Conservation (phyloP, 2,113 vertebrate species). For the Clarias macrocephalus region DNA sequence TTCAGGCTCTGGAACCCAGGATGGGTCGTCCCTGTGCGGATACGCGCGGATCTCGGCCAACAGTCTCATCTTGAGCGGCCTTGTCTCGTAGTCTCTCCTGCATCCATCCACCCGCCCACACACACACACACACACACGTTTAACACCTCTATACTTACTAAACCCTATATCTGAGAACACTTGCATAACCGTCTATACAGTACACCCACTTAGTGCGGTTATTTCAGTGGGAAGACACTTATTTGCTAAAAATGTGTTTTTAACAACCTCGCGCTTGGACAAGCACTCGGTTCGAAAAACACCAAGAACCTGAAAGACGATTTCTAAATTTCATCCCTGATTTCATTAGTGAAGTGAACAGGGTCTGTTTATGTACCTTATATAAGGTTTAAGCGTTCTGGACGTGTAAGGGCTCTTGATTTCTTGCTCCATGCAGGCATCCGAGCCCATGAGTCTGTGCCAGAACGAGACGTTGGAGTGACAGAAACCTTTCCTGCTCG, state of each 20-base stretch:
- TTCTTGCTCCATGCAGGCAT: conserved; percentile 81
- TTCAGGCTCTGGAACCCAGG: conserved; percentile 80
- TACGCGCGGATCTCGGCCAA: conserved; percentile 84
- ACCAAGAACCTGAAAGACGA: background rate
- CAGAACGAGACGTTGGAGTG: conserved; percentile 82
- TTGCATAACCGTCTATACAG: conserved; percentile 9
- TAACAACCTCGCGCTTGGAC: background rate
- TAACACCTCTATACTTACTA: conserved; percentile 23
- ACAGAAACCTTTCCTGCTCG: conserved; percentile 73
- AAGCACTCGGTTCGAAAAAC: background rate
- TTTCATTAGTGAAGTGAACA: background rate
- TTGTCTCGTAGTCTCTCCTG: conserved; percentile 92
- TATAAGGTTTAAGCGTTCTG: conserved; percentile 90
- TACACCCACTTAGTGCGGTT: background rate
- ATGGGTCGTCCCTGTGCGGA: conserved; percentile 74
- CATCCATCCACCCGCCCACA: background rate
- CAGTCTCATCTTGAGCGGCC: conserved; percentile 84
- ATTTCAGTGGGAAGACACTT: background rate
- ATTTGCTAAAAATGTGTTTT: background rate
- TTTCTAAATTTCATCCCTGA: background rate
- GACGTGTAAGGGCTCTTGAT: conserved; percentile 94
- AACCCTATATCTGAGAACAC: background rate
- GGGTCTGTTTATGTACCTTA: conserved; percentile 76
- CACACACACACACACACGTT: conserved; percentile 37
- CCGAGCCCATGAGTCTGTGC: conserved; percentile 87